phyloP scores from a whole-genome alignment of 2,888 invertebrate genomes.

The Lithosia quadra region DNA sequence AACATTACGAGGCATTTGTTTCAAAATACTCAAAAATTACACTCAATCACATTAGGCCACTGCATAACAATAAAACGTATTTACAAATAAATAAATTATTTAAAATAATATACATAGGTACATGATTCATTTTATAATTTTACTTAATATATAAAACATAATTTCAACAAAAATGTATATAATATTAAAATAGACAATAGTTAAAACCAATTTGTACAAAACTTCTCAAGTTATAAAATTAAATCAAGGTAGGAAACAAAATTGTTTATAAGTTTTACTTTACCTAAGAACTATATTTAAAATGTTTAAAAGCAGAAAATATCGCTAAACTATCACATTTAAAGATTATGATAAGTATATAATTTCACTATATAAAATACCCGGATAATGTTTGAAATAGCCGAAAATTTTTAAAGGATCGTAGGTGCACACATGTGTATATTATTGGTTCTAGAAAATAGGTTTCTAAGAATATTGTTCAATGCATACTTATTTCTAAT shows the following conservation, averaged over 20 bases:
- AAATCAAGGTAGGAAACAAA: slow-evolving; percentile 20
- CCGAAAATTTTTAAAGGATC: background rate
- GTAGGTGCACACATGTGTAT: background rate
- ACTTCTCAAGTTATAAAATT: background rate
- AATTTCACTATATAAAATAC: slow-evolving; percentile 23
- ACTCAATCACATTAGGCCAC: slow-evolving; percentile 1
- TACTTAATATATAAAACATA: background rate
- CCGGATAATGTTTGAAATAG: slow-evolving; percentile 24
- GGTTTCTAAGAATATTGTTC: background rate
- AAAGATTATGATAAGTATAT: slow-evolving; percentile 31
- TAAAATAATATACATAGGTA: background rate
- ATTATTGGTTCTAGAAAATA: slow-evolving; percentile 6
- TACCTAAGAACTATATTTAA: background rate
- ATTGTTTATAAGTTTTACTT: background rate
- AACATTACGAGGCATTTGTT: background rate
- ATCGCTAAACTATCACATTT: slow-evolving; percentile 55
- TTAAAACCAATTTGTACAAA: background rate
- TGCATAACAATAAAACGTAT: background rate
- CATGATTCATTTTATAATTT: background rate
- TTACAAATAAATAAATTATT: background rate
- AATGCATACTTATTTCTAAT: background rate
- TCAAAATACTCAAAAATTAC: slow-evolving; percentile 2
- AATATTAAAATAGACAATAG: background rate
- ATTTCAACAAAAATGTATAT: background rate
- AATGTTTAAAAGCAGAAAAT: slow-evolving; percentile 44